Base-by-base conservation (phyloP, 2,113 vertebrate genomes). In the Camelus bactrianus region DNA sequence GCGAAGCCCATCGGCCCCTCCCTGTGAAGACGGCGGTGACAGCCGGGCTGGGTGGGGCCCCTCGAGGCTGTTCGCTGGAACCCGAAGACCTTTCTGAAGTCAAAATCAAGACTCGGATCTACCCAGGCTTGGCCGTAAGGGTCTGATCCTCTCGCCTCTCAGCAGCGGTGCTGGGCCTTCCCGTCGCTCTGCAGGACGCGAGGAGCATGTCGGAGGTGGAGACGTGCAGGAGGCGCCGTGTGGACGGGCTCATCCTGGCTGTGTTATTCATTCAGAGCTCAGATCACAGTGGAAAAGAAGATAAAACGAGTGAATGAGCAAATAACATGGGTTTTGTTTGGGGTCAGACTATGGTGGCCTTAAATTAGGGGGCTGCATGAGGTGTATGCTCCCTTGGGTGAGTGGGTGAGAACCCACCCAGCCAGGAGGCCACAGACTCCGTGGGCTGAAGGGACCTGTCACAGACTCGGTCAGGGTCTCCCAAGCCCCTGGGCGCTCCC, bases 171-270 rank as follows among this genome's bases (percentile, higher is more conserved):
- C 4, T 48, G 17, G n/a, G 10, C 9, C 28, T 42, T 79, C 52
- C 56, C 56, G 19, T 15, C 22, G 2, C 26, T 42, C 14, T 5
- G 0, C 22, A 6, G 19, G 0, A 15, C 6, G 80, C 85, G 76
- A 19, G n/a, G 35, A 64, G 8, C 4, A 5, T 14, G 22, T 52
- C 11, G 0, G 16, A 0, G 17, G 3, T 3, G 1, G 22, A 0
- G 5, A 10, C 0, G 8, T 1, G 10, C 17, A 1, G 19, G 19
- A 42, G 22, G 38, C 15, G 0, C 6, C 0, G 3, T 5, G 4
- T 3, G 24, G 10, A 30, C 8, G 14, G 56, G 16, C 10, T 13
- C 19, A 16, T 2, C 2, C 46, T 46, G 0, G 16, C n/a, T 19
- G 0, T 2, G 6, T 3, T 22, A 6, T n/a, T 38, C 20, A 22